phyloP scores from a whole-genome alignment of 2,113 vertebrate species.

The Xiphophorus hellerii region DNA sequence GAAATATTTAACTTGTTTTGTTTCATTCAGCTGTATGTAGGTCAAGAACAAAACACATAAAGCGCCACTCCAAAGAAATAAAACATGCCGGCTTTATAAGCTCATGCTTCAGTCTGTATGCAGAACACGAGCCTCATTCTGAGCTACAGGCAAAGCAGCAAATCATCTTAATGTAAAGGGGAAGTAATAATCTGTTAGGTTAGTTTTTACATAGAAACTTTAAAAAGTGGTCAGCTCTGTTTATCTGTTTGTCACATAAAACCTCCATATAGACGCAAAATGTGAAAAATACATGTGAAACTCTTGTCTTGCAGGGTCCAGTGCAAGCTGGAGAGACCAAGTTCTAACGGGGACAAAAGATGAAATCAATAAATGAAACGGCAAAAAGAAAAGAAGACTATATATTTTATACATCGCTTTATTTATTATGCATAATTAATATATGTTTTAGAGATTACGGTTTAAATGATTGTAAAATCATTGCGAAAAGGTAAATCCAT shows the following conservation, averaged over 20 bases:
- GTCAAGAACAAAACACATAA: neutral
- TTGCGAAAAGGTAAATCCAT: neutral
- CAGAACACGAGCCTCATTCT: neutral
- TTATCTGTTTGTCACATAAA: no score
- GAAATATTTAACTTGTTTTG: neutral
- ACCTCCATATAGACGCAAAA: no score
- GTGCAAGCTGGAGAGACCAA: slow-evolving; percentile 56
- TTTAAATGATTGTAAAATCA: neutral
- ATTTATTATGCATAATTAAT: neutral
- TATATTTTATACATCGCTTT: neutral
- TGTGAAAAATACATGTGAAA: no score
- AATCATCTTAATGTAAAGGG: neutral
- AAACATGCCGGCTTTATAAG: neutral
- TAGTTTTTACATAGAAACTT: no score
- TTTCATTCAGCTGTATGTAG: neutral
- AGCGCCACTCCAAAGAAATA: neutral
- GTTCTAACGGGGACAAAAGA: slow-evolving; percentile 47
- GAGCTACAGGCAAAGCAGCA: neutral
- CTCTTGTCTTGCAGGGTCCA: slow-evolving; percentile 39
- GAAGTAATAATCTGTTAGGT: neutral
- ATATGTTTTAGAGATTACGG: neutral
- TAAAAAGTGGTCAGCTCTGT: no score
- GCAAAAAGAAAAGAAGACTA: slow-evolving; percentile 2
- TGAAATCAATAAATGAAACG: neutral
- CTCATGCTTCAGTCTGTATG: neutral